Conservation (phyloP, 2,113 vertebrate species). For the Neodon shergylaensis region DNA sequence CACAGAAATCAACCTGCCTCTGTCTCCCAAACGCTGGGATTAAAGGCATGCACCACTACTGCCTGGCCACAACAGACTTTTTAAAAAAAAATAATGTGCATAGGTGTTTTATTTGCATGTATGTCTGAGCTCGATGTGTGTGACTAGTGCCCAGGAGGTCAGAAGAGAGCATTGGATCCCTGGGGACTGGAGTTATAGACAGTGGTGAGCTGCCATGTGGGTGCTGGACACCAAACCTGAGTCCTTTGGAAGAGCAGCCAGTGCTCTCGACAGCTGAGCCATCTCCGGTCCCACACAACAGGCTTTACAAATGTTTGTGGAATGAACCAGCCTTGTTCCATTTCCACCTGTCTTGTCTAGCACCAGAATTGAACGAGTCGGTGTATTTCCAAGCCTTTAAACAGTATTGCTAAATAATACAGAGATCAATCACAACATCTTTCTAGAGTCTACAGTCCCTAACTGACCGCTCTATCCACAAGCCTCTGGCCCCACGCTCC, state of each 20-base stretch:
- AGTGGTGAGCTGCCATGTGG: background rate
- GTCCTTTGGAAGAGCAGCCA: background rate
- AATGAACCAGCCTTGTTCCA: background rate
- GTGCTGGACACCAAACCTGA: background rate
- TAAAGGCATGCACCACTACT: no score
- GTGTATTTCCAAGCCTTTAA: background rate
- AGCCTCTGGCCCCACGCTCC: background rate
- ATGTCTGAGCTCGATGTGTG: background rate
- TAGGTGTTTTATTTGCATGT: background rate
- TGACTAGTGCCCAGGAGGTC: background rate
- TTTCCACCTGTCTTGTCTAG: background rate
- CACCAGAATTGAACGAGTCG: background rate
- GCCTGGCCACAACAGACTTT: no score
- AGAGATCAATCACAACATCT: background rate
- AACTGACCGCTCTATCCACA: background rate
- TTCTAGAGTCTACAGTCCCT: background rate
- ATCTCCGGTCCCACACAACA: background rate
- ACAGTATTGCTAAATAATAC: background rate
- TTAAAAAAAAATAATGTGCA: background rate
- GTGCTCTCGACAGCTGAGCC: background rate
- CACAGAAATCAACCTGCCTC: no score
- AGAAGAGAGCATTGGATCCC: background rate
- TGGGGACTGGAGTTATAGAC: background rate
- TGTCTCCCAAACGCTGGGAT: no score
- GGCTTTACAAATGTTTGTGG: background rate